These are phyloP conservation scores for Meghimatium bilineatum DNA, from an alignment of 2,888 invertebrate species.

Conservation along the genomic window DNA sequence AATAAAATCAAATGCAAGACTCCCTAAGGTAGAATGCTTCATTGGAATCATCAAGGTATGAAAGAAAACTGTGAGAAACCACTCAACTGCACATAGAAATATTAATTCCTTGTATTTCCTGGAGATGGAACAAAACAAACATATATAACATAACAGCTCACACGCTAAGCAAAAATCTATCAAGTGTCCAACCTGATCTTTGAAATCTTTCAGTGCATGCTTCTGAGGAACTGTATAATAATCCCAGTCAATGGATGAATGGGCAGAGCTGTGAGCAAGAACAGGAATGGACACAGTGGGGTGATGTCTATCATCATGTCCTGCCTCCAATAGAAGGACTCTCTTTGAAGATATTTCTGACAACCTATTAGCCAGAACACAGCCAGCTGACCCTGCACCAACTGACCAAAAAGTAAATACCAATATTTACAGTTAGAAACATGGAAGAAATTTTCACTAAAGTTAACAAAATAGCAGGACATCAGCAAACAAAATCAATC, in stretches of 20 bases:
- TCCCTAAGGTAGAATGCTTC: too few species aligned
- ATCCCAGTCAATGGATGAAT: constrained; percentile 59
- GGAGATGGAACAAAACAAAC: too few species aligned
- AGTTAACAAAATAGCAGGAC: too few species aligned
- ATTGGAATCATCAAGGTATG: too few species aligned
- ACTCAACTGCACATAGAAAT: too few species aligned
- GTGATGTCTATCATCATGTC: constrained; percentile 76
- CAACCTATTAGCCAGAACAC: constrained; percentile 78
- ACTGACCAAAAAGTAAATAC: constrained; percentile 28
- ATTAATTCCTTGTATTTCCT: too few species aligned
- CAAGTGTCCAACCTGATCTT: constrained; percentile 44
- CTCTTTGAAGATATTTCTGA: constrained; percentile 74
- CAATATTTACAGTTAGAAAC: neutral
- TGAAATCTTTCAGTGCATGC: constrained; percentile 45
- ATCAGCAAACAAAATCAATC: too few species aligned
- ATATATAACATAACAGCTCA: too few species aligned
- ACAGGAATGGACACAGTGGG: constrained; percentile 48
- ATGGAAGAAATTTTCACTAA: neutral
- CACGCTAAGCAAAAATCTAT: neutral
- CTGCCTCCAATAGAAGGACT: constrained; percentile 78
- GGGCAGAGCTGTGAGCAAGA: constrained; percentile 47
- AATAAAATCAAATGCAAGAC: too few species aligned
- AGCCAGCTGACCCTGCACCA: constrained; percentile 80
- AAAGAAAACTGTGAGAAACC: too few species aligned
- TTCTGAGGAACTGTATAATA: constrained; percentile 51